Evolutionary conservation across 2,113 vertebrate genomes (phyloP), one percentile per base, ranked within the genome.

Genomic region (Siphamia tubifer): DNA sequence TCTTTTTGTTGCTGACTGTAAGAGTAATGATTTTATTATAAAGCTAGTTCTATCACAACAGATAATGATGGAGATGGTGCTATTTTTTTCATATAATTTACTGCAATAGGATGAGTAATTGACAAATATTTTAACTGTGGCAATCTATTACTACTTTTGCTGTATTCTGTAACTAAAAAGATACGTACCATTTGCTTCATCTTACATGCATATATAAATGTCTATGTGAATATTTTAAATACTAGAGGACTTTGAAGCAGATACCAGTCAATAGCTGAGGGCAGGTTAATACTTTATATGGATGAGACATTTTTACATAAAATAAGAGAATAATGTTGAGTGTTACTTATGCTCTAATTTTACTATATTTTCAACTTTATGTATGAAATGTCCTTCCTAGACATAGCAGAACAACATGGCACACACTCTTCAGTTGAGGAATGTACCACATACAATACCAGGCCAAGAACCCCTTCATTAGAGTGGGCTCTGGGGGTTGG

Each of bases 401-500:
- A 51, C 6, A 51, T 56, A 47, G 3, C 0, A 15, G 39, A 63
- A 34, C 19, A 10, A 43, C n/a, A 25, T 32, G 31, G 34, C 19
- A 25, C 7, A 44, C 28, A 54, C 45, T 2, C 24, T 0, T 0
- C 23, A 39, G 32, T 66, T 16, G 8, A 69, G 58, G 54, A 81
- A 77, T 62, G 55, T 23, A 10, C 47, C 44, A 36, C 38, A 55
- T 40, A 13, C 40, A 76, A 15, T 40, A 43, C n/a, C 45, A 63
- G 28, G 49, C 67, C 40, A 52, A 44, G 25, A 11, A 21, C 31
- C 36, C 71, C 23, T 58, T 68, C 45, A 65, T 70, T 49, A 73
- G 21, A 48, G 64, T 8, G 16, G 31, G 56, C 11, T 2, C 47
- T 4, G 30, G 42, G 49, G 62, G 69, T 68, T 48, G 21, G 45